Base-by-base conservation (phyloP, 2,888 invertebrate genomes). In the Agelastica alni region DNA sequence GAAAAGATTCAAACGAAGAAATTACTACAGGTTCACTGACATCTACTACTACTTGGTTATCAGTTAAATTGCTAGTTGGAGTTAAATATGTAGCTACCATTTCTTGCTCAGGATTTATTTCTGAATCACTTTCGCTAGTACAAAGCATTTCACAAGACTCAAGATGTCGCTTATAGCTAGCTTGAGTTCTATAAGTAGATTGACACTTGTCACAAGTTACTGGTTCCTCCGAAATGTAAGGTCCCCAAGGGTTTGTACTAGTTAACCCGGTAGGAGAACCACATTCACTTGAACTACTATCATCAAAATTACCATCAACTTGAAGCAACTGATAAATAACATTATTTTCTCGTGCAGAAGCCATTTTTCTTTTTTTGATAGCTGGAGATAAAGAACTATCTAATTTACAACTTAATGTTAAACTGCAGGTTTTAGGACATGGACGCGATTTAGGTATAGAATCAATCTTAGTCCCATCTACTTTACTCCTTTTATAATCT, bases 161-260 rank as follows among this genome's bases (percentile, higher is more conserved):
- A 56, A 92, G 78, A 71, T 93, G 93, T 36, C 91, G 81, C 66
- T 90, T 87, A 69, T 88, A 93, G 47, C 91, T 91, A 55, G 88
- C 87, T 59, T 86, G 86, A 42, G 91, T 91, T 66, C 92, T 81
- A 69, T 92, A 93, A 2, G 91, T 91, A 69, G 93, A 88, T 67
- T 91, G 91, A 71, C 95, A 96, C 59, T 90, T 84, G 64, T 88
- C 86, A 75, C 95, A 96, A 67, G 90, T 88, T 1, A 94, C 93
- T 4, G 90, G 88, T 65, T 87, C 84, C 64, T 88, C 88, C 31
- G 81, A 80, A 47, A 81, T 79, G 39, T 79, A 62, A 2, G 69
- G 58, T 18, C 57, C 64, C 63, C 75, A 72, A 3, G 70, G 61
- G 42, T 66, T 63, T 39, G 67, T 65, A n/a, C 53, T 69, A 60